These are phyloP conservation scores for Ectemnius continuus DNA, from an alignment of 2,888 invertebrate species.

Conservation along the genomic window DNA sequence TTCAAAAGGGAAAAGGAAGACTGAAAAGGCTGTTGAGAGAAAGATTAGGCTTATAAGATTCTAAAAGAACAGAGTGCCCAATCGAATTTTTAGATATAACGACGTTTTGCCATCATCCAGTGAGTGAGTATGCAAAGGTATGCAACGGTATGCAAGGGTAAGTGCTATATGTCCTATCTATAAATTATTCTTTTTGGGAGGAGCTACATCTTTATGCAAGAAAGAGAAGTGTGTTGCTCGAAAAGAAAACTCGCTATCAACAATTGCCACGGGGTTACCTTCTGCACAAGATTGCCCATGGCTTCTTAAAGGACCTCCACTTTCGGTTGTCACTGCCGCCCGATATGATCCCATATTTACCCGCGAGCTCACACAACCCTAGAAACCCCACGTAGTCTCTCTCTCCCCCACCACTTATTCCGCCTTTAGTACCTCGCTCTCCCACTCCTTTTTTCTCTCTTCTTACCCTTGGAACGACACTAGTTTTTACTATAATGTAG, in stretches of 20 bases:
- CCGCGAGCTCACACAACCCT: conserved; percentile 54
- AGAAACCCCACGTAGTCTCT: conserved; percentile 50
- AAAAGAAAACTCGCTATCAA: background rate
- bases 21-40: too few relatives aligned
- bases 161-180: too few relatives aligned
- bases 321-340: conserved; percentile 51
- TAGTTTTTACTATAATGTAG: conserved; percentile 40
- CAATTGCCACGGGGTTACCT: conserved; percentile 53
- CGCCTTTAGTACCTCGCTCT: conserved; percentile 17
- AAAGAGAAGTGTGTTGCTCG: background rate
- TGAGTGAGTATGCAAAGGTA: too few relatives aligned
- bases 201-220: background rate
- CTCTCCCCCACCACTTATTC: background rate
- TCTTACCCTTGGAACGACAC: conserved; percentile 45
- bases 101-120: too few relatives aligned
- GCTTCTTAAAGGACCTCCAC: conserved; percentile 53
- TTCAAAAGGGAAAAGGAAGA: too few relatives aligned
- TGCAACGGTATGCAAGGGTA: too few relatives aligned
- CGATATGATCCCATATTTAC: conserved; percentile 53
- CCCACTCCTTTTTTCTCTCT: conserved; percentile 37
- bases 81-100: too few relatives aligned
- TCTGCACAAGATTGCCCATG: conserved; percentile 67
- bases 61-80: too few relatives aligned
- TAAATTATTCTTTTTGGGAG: too few relatives aligned
- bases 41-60: too few relatives aligned